These are phyloP conservation scores for Autographa pulchrina DNA, from an alignment of 2,888 invertebrate species.

Conservation along the genomic window DNA sequence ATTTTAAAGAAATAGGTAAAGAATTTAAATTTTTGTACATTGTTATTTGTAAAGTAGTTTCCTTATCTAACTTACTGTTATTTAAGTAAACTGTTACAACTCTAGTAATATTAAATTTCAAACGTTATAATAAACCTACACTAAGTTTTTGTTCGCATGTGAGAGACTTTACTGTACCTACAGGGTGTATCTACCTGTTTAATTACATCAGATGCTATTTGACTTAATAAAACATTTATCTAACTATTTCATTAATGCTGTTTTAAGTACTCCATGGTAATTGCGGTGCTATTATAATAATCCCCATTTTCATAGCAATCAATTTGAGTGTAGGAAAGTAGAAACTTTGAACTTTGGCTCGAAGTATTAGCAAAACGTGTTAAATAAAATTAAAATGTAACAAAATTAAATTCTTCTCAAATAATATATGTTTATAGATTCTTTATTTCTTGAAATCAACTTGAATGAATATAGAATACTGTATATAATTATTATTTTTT, in stretches of 20 bases:
- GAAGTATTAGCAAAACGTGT: background rate
- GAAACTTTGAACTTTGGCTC: background rate
- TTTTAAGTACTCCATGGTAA: constrained; percentile 47
- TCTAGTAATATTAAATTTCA: background rate
- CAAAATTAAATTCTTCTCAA: background rate
- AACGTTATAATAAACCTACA: background rate
- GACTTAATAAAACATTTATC: background rate
- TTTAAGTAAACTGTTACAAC: background rate
- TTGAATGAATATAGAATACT: background rate
- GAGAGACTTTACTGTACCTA: background rate
- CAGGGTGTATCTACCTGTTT: constrained; percentile 6
- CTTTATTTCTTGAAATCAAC: background rate
- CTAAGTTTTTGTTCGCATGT: background rate
- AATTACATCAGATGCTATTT: background rate
- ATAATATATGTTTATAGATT: background rate
- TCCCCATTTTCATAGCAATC: background rate
- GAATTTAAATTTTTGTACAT: constrained; percentile 23
- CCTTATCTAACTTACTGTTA: constrained; percentile 13
- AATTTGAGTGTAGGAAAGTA: background rate
- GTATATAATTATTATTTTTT: background rate
- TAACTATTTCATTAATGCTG: constrained; percentile 32
- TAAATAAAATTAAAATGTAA: background rate
- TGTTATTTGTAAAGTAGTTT: constrained; percentile 15
- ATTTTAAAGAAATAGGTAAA: background rate
- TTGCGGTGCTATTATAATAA: constrained; percentile 13